Evolutionary conservation across 2,888 invertebrate species (phyloP), one percentile per base, ranked within the genome.

Genomic region (Drosophila borborema): DNA sequence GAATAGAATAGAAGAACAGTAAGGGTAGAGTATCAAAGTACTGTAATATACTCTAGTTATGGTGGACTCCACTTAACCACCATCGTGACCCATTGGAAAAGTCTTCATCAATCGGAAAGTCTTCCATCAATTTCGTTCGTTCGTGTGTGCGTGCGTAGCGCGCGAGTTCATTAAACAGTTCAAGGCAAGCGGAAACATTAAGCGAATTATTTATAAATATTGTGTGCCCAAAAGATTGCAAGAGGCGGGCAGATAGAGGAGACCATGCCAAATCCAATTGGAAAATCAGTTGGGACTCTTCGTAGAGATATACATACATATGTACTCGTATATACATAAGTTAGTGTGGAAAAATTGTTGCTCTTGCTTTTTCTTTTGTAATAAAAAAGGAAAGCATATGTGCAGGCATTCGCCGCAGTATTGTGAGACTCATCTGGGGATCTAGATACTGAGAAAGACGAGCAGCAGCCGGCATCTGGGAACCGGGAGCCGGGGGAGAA

Each of bases 141-240:
- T 36, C 40, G 61, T 62, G 53, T 46, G n/a, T 49, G 48, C 48
- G 48, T 48, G 51, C 61, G 65, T 58, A 53, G n/a, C 60, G 75
- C 59, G 46, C 58, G 75, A 83, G 86, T 90, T 86, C 89, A 90
- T 82, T 73, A 63, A 77, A 81, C 89, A 73, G 85, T 87, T 90
- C 90, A 87, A 90, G 86, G 90, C 82, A 66, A 90, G 62, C 87
- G 90, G 81, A 90, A 90, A 89, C 87, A 89, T 90, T 89, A 80
- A 72, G 88, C 77, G 69, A 83, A 74, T 66, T 63, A 72, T 87
- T 88, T 89, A 88, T 82, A 85, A 85, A 85, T 85, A 85, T 85
- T 85, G 58, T 65, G 49, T 65, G 69, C 78, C 72, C 53, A 71
- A 64, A 59, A 55, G 43, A 74, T 48, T 60, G 46, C 31, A 14